A percentile compares a stretch with the other conserved stretches of the same genome.
phyloP scores from a whole-genome alignment of 2,113 vertebrate species.

The Phyllostomus discolor region DNA sequence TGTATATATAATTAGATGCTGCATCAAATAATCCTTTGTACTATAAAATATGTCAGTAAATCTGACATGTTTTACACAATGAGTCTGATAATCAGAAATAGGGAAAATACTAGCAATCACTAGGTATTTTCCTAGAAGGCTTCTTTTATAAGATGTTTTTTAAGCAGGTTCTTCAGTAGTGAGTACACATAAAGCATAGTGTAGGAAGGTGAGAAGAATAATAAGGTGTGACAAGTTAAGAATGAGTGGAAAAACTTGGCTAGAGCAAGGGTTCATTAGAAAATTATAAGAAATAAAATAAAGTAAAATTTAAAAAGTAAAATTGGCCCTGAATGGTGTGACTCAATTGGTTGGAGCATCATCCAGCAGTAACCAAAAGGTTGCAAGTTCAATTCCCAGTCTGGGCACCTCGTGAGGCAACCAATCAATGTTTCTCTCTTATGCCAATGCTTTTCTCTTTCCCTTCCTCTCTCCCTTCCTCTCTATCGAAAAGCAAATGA shows the following conservation, averaged over 20 bases:
- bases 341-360: too few species aligned
- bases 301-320: neutral
- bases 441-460: too few species aligned
- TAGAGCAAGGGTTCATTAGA: neutral
- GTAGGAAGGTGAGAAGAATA: neutral
- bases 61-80: neutral
- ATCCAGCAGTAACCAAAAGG: too few species aligned
- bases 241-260: neutral
- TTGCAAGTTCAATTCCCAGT: too few species aligned
- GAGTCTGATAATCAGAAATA: neutral
- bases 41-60: neutral
- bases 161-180: neutral
- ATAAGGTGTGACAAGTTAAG: neutral
- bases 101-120: neutral
- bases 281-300: neutral
- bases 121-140: neutral
- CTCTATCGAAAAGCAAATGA: too few species aligned
- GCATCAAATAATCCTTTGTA: neutral
- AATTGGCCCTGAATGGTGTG: neutral
- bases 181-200: neutral
- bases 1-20: neutral
- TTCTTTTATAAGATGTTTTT: neutral
- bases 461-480: too few species aligned
- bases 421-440: too few species aligned
- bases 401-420: too few species aligned